These are phyloP conservation scores for Sebastes hubbsi DNA, from an alignment of 2,797 vertebrate species.

Conservation along the genomic window DNA sequence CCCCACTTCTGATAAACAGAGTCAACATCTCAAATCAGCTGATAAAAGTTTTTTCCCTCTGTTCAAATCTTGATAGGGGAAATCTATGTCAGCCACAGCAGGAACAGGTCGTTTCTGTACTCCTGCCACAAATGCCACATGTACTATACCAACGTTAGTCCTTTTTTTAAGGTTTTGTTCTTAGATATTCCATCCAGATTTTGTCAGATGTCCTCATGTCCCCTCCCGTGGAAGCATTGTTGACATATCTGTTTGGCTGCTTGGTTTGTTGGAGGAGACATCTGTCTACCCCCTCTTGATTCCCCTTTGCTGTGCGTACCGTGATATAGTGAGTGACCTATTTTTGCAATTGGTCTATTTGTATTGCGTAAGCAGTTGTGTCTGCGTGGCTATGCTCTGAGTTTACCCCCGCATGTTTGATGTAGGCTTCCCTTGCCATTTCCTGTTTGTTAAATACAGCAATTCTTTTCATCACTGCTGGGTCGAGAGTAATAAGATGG, in stretches of 20 bases:
- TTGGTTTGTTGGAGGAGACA: neutral
- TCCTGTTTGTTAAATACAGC: constrained; percentile 38
- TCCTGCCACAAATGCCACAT: neutral
- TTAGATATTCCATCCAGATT: neutral
- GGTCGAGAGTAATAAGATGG: neutral
- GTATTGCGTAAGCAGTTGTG: constrained; percentile 33
- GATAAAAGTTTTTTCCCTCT: neutral
- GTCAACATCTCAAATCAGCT: constrained; percentile 1
- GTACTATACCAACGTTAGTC: neutral
- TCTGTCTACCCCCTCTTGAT: neutral
- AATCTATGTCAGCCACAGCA: neutral
- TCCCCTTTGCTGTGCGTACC: constrained; percentile 3
- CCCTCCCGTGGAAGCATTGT: neutral
- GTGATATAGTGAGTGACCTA: constrained; percentile 47
- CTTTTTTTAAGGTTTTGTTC: neutral
- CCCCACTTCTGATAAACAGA: neutral
- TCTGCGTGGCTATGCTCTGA: neutral
- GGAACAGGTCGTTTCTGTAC: neutral
- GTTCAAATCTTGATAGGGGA: neutral
- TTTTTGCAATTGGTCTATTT: constrained; percentile 37
- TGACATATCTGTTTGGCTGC: neutral
- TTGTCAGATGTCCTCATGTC: neutral
- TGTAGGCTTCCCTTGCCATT: constrained; percentile 3
- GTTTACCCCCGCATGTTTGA: constrained; percentile 26
- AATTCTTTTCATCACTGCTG: neutral